phyloP scores from a whole-genome alignment of 2,113 vertebrate species.

The Colius striatus region DNA sequence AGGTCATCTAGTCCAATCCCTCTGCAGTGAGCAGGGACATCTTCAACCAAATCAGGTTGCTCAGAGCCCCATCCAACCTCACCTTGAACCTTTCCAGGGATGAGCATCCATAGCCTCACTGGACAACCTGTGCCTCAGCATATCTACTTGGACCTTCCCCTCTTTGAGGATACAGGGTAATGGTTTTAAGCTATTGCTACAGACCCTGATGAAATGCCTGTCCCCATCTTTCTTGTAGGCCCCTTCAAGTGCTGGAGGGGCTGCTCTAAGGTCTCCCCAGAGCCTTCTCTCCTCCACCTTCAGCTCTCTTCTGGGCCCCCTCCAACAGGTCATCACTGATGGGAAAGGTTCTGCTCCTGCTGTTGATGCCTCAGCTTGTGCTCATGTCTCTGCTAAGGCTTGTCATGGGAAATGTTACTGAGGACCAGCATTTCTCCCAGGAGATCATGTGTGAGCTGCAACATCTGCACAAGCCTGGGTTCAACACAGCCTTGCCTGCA shows the following conservation, averaged over 20 bases:
- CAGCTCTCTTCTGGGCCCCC: rapidly evolving
- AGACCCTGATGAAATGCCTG: neutral
- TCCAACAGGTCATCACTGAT: neutral
- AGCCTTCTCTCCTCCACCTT: neutral
- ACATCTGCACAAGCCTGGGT: neutral
- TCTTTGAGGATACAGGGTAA: neutral
- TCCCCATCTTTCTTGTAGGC: neutral
- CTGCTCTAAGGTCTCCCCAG: neutral
- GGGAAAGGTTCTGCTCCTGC: neutral
- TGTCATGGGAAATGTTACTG: neutral
- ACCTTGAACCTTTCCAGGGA: neutral
- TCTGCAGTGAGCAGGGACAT: neutral
- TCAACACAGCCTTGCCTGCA: neutral
- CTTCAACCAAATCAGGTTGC: rapidly evolving
- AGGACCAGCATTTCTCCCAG: rapidly evolving
- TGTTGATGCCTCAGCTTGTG: neutral
- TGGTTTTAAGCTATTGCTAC: neutral
- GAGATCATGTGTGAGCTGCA: neutral
- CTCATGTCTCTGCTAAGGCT: neutral
- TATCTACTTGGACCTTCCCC: neutral
- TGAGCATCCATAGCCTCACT: neutral
- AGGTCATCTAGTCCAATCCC: rapidly evolving
- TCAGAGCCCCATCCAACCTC: rapidly evolving
- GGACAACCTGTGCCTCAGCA: neutral
- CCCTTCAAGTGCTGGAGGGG: neutral